Evolutionary conservation across 1,140 invertebrate genomes (phyloP), one percentile per base, ranked within the genome.

Genomic region (Aleiodes sp.): DNA sequence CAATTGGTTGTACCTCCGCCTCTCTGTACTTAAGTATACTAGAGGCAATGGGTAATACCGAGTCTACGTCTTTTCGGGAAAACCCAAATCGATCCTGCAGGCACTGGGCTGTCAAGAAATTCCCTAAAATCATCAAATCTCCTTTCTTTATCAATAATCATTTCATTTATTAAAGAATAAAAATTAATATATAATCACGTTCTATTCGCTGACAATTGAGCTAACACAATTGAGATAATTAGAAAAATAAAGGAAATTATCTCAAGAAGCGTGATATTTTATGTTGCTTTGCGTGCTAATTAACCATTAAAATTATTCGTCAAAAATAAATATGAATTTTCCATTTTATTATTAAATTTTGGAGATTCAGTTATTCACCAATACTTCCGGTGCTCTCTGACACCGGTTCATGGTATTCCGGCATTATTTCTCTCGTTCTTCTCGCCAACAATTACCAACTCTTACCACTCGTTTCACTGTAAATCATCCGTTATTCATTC

Each of bases 1-100:
- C 86, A 71, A 85, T 79, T 71, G 89, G 75, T 10, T 74, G 68
- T 14, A 70, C 59, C 60, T 81, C 77, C 33, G 78, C 46, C 65
- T 80, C 76, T 66, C 79, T 73, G 75, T 73, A 75, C 35, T 70
- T 76, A 28, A 73, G n/a, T 31, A 63, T 46, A 64, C 70, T 61
- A 65, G 73, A 26, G 70, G 76, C 68, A 37, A 80, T 75, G 41
- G 81, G 75, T 39, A 82, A 46, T 0, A 77, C 74, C 8, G 80
- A 76, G 57, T 82, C 81, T 10, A 78, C 65, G 12, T 82, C 78
- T 41, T 74, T 72, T 73, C 75, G 75, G 19, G 73, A 72, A 31
- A 70, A 41, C 4, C 79, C 78, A 70, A 77, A 77, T 35, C 76
- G 77, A 63, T 73, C 72, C 63, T 75, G 75, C 29, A 78, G 69